Base-by-base conservation (phyloP, 2,797 vertebrate genomes). In the Sebastes nivosus region DNA sequence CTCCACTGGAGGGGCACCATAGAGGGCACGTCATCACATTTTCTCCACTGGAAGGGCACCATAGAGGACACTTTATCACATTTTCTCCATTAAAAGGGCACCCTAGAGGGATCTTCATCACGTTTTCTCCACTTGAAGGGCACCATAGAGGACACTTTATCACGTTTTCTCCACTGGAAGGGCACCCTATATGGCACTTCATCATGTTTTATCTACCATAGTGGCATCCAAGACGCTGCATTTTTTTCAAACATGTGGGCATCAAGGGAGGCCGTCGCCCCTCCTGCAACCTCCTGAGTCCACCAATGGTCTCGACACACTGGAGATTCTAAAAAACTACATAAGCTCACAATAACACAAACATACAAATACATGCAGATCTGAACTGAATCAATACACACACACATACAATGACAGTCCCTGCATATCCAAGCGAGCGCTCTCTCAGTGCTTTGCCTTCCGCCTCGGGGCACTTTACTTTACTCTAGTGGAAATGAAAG, bases 401-500 rank as follows among this genome's bases (percentile, higher is more conserved):
- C 67, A 46, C 38, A 29, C 54, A 73, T 25, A 66, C 52, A 30
- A 36, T 58, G 22, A 68, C 29, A 50, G 60, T 30, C 16, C 8
- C 46, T 57, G 32, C 22, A 75, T 52, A 57, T 80, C 52, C 77
- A 60, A 83, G 59, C 5, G 32, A 84, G 71, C 67, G 12, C 64
- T 30, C 77, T 75, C 82, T 75, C 75, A 46, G 50, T 25, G 72
- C 78, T 46, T 54, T 46, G 75, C 60, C 77, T 86, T 86, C 59
- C 9, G 86, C 92, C 93, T 85, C 4, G 29, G 73, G 93, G 73
- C 73, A 74, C 81, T 87, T 87, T 77, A 52, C 70, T 84, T 88
- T 88, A 89, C 90, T 92, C 90, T 64, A 67, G 87, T 80, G 80
- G 82, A 94, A 93, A 90, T 87, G 67, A 92, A 91, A 87, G 80